Evolutionary conservation across 64 coral and sea anemone genomes (phyloP), one percentile per base, ranked within the genome.

Genomic region (Cladopsammia gracilis): DNA sequence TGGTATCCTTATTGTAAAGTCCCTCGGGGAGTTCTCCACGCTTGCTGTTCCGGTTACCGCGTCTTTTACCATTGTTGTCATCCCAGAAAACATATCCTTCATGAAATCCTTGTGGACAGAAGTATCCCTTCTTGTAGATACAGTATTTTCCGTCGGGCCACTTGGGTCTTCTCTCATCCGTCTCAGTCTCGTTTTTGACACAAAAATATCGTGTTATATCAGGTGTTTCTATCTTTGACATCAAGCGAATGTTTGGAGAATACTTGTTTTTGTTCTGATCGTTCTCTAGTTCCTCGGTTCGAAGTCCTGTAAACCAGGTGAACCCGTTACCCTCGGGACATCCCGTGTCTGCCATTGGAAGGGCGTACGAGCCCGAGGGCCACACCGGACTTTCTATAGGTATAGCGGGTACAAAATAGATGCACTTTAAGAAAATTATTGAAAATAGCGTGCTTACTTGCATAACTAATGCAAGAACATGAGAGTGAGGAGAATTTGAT

Each of bases 61-160:
- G 75, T 14, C 71, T 78, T 57, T 48, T 54, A 5, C 64, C 62
- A 51, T 93, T 88, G 25, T 93, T 64, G 7, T 93, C 92, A 69
- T 93, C 92, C 85, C 73, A 88, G 10, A 79, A 42, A 12, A 93
- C 85, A 73, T 54, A 88, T 23, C 92, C 92, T n/a, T 53, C 42
- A 51, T 88, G 19, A 18, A 93, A 93, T 48, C 64, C 87, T 70
- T 10, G 54, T 0, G 92, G 85, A 25, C 92, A 93, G 1, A 61
- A 48, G 34, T 20, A 53, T 7, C 92, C 85, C 78, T 84, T 74
- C 62, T 93, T 86, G 57, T 93, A 93, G 77, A 93, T 88, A 19
- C 92, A 93, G 70, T 88, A 93, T 62, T 79, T 88, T 25, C 92
- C 92, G 9, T 88, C 86, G 18, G 85, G 85, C 92, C 92, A 93